Evolutionary conservation across 2,113 vertebrate species (phyloP), one percentile per base, ranked within the genome.

Genomic region (Pygoscelis adeliae): DNA sequence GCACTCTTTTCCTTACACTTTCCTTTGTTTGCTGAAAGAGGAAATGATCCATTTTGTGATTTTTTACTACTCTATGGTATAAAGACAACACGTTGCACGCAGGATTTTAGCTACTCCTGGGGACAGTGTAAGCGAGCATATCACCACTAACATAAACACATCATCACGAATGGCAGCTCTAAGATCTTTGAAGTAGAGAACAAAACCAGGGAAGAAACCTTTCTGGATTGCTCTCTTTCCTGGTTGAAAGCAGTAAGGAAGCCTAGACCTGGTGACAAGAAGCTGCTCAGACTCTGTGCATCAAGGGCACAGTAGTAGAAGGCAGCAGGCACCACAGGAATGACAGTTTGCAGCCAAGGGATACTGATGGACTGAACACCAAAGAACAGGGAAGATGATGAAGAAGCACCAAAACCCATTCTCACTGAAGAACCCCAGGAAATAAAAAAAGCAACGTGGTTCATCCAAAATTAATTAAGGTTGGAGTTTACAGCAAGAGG

Each of bases 401-500:
- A 87, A 47, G 49, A 70, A 73, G 8, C 5, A 81, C 4, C 23
- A 69, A 56, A 90, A 59, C 1, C 4, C 10, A 65, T 11, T 7
- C 36, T 62, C 23, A 22, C 16, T 15, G 5, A 58, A 83, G n/a
- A 61, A 70, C 2, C 2, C 8, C 19, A 61, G 12, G 17, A 59
- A 52, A 53, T 21, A 53, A 2, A 17, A 73, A 90, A 79, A 36
- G 3, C 6, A 55, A 30, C 0, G 0, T 19, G 4, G 6, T 65
- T 81, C 6, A 46, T 62, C 25, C 18, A 53, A 66, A 92, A 62
- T 25, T 27, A 65, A 44, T 34, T 44, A 58, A 32, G 29, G 20
- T 32, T n/a, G 13, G 20, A 38, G 22, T 49, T 83, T 65, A 65
- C 22, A 30, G 46, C 25, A 77, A 52, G 29, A 76, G 17, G 4